Base-by-base conservation (phyloP, 2,888 invertebrate genomes). In the Amiota minor region DNA sequence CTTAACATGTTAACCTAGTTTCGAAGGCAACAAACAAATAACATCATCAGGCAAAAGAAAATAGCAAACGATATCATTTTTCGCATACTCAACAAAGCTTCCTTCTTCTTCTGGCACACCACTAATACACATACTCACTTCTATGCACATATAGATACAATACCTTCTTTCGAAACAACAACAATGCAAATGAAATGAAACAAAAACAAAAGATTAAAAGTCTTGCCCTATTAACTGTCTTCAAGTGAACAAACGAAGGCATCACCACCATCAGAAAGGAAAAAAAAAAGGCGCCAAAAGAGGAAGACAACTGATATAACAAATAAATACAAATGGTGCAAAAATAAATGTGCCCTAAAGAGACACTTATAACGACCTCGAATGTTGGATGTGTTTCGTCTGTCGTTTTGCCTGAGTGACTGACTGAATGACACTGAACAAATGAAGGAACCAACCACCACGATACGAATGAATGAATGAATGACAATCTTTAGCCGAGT, bases 291-390 rank as follows among this genome's bases (percentile, higher is more conserved):
- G 59, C 9, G 55, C 46, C 56, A 35, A 46, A 49, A 71, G 49
- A 53, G 50, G 14, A 12, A 50, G 20, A 18, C 11, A 64, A 23
- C 56, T 59, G 67, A 56, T 12, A 65, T 23, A 67, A 47, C 20
- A 45, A 59, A 46, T 9, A 14, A 50, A 49, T 35, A 35, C 49
- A 47, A 64, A 59, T 65, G 75, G 59, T 59, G 72, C 72, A 47
- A 49, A 65, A 68, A 72, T 67, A 74, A 73, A 77, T 77, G 74
- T 77, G 77, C 72, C 75, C 78, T 75, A 74, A 75, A 75, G 78
- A 77, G 77, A 77, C 78, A 77, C 78, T 78, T 76, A 73, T 74
- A 77, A 75, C 74, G 77, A 72, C 78, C 78, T 78, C 77, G 78
- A 77, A 77, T 72, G 70, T 50, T 55, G 50, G 53, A n/a, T 53